Conservation (phyloP, 2,113 vertebrate genomes). For the Calidris pygmaea region DNA sequence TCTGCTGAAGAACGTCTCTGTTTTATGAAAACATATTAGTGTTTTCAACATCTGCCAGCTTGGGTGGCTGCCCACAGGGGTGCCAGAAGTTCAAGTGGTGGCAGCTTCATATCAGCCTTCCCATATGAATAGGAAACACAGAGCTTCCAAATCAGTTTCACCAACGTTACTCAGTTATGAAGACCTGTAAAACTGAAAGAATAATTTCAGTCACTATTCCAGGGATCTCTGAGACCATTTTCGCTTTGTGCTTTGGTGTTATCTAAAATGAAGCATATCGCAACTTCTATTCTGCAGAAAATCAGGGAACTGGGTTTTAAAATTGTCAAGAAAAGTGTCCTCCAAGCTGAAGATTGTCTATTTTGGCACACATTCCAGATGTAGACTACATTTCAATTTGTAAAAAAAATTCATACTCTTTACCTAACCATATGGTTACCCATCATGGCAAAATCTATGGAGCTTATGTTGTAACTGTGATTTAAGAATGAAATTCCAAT, state of each 20-base stretch:
- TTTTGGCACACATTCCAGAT: not conserved
- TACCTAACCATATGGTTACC: not conserved
- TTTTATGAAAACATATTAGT: conserved; percentile 1
- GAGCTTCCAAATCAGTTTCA: conserved; percentile 11
- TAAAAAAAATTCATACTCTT: not conserved
- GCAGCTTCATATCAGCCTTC: not conserved
- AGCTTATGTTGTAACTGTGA: not conserved
- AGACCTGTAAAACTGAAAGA: not conserved
- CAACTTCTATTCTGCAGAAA: not conserved
- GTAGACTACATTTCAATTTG: not conserved
- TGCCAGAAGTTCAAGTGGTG: not conserved
- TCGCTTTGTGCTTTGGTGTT: not conserved
- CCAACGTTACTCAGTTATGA: not conserved
- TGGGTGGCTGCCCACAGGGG: not conserved
- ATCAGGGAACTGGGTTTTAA: not conserved
- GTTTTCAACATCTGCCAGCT: not conserved
- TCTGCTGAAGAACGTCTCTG: not conserved
- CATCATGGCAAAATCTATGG: not conserved
- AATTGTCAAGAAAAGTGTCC: not conserved
- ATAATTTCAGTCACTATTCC: not conserved
- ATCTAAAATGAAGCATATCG: not conserved
- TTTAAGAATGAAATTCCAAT: not conserved
- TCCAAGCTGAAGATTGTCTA: not conserved
- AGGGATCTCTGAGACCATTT: not conserved
- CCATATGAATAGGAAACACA: not conserved